These are phyloP conservation scores for Orthosia gothica DNA, from an alignment of 2,888 invertebrate genomes.

Conservation along the genomic window DNA sequence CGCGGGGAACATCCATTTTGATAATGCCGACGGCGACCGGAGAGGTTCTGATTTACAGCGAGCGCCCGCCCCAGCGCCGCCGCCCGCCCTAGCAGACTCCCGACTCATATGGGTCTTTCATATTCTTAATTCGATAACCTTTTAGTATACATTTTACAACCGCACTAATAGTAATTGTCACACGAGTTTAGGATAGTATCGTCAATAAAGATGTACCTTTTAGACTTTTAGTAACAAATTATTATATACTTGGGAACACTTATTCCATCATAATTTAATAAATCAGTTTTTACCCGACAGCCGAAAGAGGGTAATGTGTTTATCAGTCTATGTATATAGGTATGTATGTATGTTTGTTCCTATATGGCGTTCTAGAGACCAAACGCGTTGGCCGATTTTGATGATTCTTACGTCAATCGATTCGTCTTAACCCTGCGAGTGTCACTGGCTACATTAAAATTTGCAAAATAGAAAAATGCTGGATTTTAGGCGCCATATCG, in stretches of 20 bases:
- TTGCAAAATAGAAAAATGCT: too few species aligned
- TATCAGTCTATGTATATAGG: too few species aligned
- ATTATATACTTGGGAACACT: neutral
- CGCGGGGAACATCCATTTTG: conserved; percentile 90
- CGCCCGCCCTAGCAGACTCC: conserved; percentile 53
- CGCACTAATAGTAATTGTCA: neutral
- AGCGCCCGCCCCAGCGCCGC: conserved; percentile 70
- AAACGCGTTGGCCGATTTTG: too few species aligned
- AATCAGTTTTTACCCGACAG: neutral
- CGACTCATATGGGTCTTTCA: conserved; percentile 26
- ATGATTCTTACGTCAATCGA: too few species aligned
- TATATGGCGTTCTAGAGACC: too few species aligned
- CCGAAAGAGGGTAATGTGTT: too few species aligned
- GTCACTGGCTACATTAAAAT: too few species aligned
- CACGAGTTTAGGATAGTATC: neutral
- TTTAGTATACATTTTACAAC: conserved; percentile 11
- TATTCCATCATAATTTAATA: neutral
- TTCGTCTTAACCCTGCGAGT: too few species aligned
- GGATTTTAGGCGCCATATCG: too few species aligned
- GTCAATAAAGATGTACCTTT: neutral
- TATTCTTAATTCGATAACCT: conserved; percentile 27
- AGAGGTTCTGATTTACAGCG: conserved; percentile 87
- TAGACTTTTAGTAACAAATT: too few species aligned
- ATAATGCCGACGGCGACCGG: conserved; percentile 90
- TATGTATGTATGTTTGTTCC: too few species aligned